phyloP scores from a whole-genome alignment of 2,113 vertebrate species.

The Phaethornis superciliosus region DNA sequence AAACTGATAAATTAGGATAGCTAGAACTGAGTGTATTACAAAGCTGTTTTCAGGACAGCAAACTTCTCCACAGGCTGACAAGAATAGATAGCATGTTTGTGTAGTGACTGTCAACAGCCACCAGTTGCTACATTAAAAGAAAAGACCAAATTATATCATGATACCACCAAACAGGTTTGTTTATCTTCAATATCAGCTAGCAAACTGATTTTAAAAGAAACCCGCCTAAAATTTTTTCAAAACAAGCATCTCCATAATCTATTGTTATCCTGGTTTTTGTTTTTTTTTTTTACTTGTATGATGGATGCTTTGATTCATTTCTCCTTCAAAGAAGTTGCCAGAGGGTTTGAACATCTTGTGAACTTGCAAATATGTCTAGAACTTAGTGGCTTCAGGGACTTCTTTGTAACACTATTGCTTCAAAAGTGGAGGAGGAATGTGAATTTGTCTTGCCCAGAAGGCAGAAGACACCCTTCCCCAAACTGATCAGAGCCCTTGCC shows the following conservation, averaged over 20 bases:
- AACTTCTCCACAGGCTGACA: not conserved
- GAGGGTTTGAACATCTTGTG: not conserved
- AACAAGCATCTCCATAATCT: not conserved
- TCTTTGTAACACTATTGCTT: not conserved
- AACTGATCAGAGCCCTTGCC: too few relatives aligned
- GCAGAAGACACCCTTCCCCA: not conserved
- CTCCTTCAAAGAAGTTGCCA: not conserved
- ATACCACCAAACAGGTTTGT: not conserved
- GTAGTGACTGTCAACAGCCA: not conserved
- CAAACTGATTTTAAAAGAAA: not conserved
- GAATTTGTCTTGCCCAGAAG: not conserved
- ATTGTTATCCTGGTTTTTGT: not conserved
- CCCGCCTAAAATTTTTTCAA: not conserved
- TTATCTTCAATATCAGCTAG: not conserved
- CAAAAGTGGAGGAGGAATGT: not conserved
- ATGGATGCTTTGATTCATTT: not conserved
- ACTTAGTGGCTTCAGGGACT: not conserved
- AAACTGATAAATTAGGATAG: not conserved
- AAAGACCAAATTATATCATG: not conserved
- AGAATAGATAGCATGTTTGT: not conserved
- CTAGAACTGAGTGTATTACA: not conserved
- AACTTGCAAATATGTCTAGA: not conserved
- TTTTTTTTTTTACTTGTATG: not conserved
- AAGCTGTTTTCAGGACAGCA: not conserved
- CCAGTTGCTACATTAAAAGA: not conserved